Base-by-base conservation (phyloP, 2,888 invertebrate species). In the Sicus ferrugineus region DNA sequence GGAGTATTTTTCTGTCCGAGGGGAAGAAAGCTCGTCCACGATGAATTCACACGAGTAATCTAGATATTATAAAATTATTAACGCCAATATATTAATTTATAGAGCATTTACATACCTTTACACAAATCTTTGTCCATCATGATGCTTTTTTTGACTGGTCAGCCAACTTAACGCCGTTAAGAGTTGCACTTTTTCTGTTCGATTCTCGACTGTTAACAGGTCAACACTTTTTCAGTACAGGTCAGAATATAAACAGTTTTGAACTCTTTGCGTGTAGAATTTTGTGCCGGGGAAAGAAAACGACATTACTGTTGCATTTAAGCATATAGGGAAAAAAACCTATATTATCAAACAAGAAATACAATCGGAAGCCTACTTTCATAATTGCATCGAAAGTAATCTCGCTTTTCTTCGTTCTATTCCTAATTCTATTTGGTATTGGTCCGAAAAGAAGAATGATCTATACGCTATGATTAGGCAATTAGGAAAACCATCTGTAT, bases 401-500 rank as follows among this genome's bases (percentile, higher is more conserved):
- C 77, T 73, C 72, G 82, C 30, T 72, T 81, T 72, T 72, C 42
- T 72, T n/a, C 26, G 64, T 9, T 67, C 69, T 21, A 70, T 77
- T 72, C 74, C 58, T 76, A 84, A 70, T 75, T 84, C 21, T 52
- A 72, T 75, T 67, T 78, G 74, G 75, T 84, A 78, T 76, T 84
- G 85, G 85, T 52, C 77, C 42, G 68, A 76, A 66, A 68, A 80
- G 3, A 84, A 84, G 78, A 78, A 75, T 75, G 81, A 84, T 74
- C 74, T 83, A 54, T 84, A 84, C 68, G 82, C 83, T 5, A 84
- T 84, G 80, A 85, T 84, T 23, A 65, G 83, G 34, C 83, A 85
- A 72, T 73, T 80, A n/a, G 83, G 84, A 11, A 75, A 75, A 73
- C 84, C 83, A 68, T 83, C 84, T 74, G 74, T 65, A 7, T 69